Evolutionary conservation across 2,113 vertebrate species (phyloP).

Genomic region (Desmodus rotundus): DNA sequence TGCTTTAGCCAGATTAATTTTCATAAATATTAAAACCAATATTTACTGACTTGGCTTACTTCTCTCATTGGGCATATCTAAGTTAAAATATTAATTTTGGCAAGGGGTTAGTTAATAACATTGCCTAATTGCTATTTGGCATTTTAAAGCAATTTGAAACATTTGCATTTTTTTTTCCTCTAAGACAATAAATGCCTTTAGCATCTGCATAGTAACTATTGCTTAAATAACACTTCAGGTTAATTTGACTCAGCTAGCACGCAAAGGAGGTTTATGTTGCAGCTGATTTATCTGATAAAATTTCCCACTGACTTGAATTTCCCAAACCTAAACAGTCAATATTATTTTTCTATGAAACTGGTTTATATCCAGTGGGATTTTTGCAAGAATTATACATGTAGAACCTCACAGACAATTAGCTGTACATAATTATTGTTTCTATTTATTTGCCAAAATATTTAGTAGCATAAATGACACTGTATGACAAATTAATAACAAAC

Average conservation of each 20-base stretch:
- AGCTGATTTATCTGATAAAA: background rate
- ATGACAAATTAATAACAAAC: background rate
- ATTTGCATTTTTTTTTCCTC: background rate
- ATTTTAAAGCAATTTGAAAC: constrained; percentile 46
- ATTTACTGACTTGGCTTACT: constrained; percentile 47
- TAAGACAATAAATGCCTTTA: background rate
- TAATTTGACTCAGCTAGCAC: background rate
- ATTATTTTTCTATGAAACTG: constrained; percentile 15
- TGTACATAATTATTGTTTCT: background rate
- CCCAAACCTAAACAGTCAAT: background rate
- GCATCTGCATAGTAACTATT: background rate
- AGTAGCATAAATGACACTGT: background rate
- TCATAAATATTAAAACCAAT: constrained; percentile 65
- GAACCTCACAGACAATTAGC: background rate
- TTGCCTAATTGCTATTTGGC: constrained; percentile 12
- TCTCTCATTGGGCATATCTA: constrained; percentile 33
- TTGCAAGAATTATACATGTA: background rate
- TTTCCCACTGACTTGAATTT: background rate
- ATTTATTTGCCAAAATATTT: background rate
- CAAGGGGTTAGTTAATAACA: constrained; percentile 19
- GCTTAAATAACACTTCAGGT: background rate
- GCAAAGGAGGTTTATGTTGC: background rate
- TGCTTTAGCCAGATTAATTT: constrained; percentile 42
- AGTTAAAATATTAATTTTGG: constrained; percentile 55
- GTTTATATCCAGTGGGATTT: background rate